Conservation (phyloP, 1,140 invertebrate genomes). For the Platyscapa corneri region DNA sequence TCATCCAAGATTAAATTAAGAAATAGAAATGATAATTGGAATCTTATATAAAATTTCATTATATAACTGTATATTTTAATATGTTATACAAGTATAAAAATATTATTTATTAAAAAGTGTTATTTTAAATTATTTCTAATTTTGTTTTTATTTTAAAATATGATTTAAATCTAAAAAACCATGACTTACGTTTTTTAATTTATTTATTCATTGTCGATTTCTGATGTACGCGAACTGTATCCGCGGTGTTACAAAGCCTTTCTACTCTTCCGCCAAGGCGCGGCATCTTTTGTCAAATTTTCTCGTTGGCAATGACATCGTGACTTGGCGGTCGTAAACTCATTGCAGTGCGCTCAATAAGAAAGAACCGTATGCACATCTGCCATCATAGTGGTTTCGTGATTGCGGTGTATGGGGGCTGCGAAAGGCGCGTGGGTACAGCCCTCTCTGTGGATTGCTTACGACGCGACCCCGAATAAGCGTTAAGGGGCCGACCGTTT, state of each 20-base stretch:
- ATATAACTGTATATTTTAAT: too few species aligned
- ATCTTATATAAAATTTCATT: too few species aligned
- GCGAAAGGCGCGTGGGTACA: not conserved
- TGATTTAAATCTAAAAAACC: too few species aligned
- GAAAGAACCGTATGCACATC: conserved; percentile 15
- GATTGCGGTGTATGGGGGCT: not conserved
- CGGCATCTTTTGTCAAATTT: conserved; percentile 45
- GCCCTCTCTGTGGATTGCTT: not conserved
- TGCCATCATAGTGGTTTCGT: not conserved
- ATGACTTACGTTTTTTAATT: too few species aligned
- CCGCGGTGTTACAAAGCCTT: not conserved
- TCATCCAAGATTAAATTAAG: too few species aligned
- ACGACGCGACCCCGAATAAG: not conserved
- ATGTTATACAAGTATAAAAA: too few species aligned
- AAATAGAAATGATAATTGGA: too few species aligned
- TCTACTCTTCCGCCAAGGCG: not conserved
- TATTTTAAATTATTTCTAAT: too few species aligned
- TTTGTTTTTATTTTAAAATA: too few species aligned
- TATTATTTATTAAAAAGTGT: too few species aligned
- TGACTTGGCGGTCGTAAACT: conserved; percentile 13
- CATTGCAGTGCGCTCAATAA: conserved; percentile 44
- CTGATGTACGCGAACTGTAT: not conserved
- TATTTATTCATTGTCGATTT: too few species aligned
- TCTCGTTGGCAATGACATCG: conserved; percentile 43
- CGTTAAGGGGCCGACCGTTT: not conserved